Evolutionary conservation across 2,113 vertebrate species (phyloP).

Genomic region (Lasiurus borealis): DNA sequence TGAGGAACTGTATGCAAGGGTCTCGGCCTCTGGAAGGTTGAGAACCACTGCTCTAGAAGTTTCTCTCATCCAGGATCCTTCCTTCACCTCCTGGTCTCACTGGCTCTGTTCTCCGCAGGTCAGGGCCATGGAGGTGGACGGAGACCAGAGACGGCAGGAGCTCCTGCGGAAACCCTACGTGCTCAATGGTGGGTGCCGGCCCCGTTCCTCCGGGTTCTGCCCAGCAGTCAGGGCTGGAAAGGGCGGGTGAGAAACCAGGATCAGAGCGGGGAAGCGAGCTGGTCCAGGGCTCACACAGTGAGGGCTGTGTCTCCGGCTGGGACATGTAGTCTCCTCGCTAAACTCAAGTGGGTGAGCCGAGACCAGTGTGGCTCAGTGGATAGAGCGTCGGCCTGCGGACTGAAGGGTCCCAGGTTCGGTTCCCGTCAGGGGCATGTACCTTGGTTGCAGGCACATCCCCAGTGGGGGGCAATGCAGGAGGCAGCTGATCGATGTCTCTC

Average conservation of each 20-base stretch:
- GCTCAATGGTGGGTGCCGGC: conserved; percentile 85
- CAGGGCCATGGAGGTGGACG: conserved; percentile 66
- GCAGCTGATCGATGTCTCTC: no score
- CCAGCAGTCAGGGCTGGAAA: background rate
- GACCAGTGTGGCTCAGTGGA: no score
- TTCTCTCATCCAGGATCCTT: background rate
- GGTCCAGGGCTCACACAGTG: background rate
- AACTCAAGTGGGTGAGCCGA: background rate
- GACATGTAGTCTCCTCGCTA: background rate
- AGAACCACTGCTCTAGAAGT: background rate
- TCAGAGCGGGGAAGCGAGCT: background rate
- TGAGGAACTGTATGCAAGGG: no score
- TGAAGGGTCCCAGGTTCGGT: no score
- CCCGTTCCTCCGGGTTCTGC: background rate
- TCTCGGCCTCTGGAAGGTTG: no score
- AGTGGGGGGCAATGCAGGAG: no score
- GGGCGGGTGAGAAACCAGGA: background rate
- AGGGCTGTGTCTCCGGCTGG: background rate
- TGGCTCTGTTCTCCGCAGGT: conserved; percentile 74
- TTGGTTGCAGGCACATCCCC: no score
- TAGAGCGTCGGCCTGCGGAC: no score
- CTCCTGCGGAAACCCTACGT: conserved; percentile 88
- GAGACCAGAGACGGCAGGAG: conserved; percentile 61
- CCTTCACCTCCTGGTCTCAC: background rate
- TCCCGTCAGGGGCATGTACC: no score